Percentiles rank a stretch among this genome's conserved stretches.
Conservation (phyloP, 2,888 invertebrate genomes). For the Drosophila phalerata region DNA sequence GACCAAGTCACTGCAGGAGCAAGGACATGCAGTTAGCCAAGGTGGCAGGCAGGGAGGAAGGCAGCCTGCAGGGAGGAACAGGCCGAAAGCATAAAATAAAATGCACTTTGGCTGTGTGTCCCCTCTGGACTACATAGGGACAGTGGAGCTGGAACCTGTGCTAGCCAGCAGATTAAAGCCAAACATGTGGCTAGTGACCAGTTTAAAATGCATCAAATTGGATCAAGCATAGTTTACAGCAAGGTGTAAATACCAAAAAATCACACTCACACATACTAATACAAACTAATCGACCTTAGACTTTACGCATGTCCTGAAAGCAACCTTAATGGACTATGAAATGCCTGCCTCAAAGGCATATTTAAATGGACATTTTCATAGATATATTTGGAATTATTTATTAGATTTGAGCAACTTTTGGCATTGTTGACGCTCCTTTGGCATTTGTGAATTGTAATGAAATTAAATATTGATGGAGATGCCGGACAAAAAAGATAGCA, state of each 20-base stretch:
- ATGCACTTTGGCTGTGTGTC: slow-evolving; percentile 57
- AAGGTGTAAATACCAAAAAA: slow-evolving; percentile 57
- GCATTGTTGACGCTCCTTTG: slow-evolving; percentile 69
- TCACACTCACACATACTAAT: slow-evolving; percentile 1
- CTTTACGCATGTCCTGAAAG: slow-evolving; percentile 9
- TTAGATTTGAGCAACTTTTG: slow-evolving; percentile 43
- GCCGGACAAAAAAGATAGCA: slow-evolving; percentile 6
- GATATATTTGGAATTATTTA: slow-evolving; percentile 68
- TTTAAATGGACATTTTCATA: slow-evolving; percentile 42
- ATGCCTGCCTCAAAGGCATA: slow-evolving; percentile 40
- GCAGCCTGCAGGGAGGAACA: slow-evolving; percentile 18
- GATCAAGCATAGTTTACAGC: slow-evolving; percentile 52
- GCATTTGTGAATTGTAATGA: slow-evolving; percentile 70
- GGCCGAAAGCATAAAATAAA: slow-evolving; percentile 62
- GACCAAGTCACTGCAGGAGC: slow-evolving; percentile 15
- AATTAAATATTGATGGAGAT: slow-evolving; percentile 75
- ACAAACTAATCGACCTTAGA: slow-evolving; percentile 3
- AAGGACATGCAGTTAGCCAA: slow-evolving; percentile 37
- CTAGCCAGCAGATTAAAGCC: slow-evolving; percentile 49
- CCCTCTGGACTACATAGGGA: not conserved
- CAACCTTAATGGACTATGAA: slow-evolving; percentile 49
- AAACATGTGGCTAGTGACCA: slow-evolving; percentile 25
- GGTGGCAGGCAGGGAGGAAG: not conserved
- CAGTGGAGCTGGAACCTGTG: not conserved
- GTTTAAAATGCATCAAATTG: slow-evolving; percentile 62